Conservation (phyloP, 1,140 invertebrate species). For the Araneus ventricosus region DNA sequence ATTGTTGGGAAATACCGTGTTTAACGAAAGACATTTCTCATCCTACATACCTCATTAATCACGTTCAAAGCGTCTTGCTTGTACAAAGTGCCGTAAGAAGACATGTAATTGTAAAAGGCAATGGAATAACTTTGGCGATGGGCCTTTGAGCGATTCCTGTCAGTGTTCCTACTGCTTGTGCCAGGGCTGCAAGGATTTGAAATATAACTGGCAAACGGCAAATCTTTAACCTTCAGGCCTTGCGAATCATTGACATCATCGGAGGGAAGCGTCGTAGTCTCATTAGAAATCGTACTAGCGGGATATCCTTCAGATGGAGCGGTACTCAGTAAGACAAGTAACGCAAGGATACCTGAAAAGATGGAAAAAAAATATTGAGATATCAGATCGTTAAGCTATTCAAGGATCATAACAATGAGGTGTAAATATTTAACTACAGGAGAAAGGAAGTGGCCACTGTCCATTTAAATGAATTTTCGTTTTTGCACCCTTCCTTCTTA, state of each 20-base stretch:
- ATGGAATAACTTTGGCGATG: neutral
- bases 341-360: constrained; percentile 31
- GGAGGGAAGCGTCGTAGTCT: neutral
- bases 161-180: neutral
- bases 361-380: neutral
- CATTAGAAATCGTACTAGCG: neutral
- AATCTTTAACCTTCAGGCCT: neutral
- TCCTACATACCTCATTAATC: neutral
- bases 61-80: constrained; percentile 25
- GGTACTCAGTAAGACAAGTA: constrained; percentile 13
- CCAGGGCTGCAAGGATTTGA: constrained; percentile 41
- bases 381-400: too few species aligned
- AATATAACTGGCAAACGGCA: constrained; percentile 16
- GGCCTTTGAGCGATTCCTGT: neutral
- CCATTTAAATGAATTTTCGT: too few species aligned
- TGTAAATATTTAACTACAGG: too few species aligned
- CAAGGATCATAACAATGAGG: too few species aligned
- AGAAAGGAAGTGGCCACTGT: too few species aligned
- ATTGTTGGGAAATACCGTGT: too few species aligned
- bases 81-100: constrained; percentile 21
- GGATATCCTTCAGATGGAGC: constrained; percentile 14
- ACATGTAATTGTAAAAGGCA: neutral
- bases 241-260: neutral
- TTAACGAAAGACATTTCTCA: neutral
- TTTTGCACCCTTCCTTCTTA: too few species aligned